Evolutionary conservation across 1,140 invertebrate species (phyloP).

Genomic region (Mesaphorura yosii): DNA sequence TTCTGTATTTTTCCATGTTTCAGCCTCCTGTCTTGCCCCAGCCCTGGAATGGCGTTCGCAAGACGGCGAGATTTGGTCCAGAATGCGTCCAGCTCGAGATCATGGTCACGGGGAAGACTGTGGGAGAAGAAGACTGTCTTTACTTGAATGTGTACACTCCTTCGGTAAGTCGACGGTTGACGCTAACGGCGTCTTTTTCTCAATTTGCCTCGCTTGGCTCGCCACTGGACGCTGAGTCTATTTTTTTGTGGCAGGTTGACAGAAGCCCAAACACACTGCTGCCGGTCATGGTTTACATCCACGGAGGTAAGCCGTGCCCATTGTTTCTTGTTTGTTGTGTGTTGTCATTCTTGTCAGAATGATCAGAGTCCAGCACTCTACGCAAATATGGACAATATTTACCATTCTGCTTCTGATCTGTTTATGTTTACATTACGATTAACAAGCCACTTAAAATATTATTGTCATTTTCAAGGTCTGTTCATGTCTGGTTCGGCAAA

Average conservation of each 20-base stretch:
- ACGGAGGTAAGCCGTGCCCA: no score
- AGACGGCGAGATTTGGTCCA: neutral
- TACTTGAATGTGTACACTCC: constrained; percentile 4
- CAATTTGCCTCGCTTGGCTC: neutral
- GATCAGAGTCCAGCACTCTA: neutral
- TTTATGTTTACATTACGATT: neutral
- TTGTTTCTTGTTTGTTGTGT: no score
- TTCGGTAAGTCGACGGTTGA: neutral
- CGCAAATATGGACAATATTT: neutral
- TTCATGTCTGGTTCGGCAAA: constrained; percentile 2
- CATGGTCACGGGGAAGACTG: neutral
- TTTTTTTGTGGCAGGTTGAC: neutral
- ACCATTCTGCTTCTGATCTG: neutral
- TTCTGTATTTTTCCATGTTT: no score
- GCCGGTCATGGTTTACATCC: constrained; percentile 4
- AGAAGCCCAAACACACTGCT: neutral
- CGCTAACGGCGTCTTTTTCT: neutral
- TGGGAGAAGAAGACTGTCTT: constrained; percentile 3
- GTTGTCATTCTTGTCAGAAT: neutral
- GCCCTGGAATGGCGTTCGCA: constrained; percentile 5
- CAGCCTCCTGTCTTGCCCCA: neutral
- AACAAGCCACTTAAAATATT: neutral
- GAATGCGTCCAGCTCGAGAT: constrained; percentile 6
- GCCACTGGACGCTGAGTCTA: neutral
- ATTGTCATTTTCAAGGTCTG: no score